Evolutionary conservation across 2,113 vertebrate species (phyloP), one percentile per base, ranked within the genome.

Genomic region (Dryoscopus gambensis): DNA sequence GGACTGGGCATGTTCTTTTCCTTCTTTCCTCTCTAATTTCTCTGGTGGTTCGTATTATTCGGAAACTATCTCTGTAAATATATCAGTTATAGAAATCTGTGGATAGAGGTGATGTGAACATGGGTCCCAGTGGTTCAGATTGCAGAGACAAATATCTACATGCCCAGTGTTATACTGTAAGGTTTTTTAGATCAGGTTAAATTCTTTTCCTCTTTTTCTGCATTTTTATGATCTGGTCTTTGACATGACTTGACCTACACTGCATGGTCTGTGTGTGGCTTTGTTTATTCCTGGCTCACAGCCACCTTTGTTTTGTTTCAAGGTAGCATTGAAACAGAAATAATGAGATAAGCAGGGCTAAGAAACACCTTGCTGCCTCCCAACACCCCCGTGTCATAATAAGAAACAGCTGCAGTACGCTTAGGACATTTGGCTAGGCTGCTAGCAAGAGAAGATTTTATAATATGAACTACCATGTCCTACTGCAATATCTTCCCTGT

Each of bases 261-360:
- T 55, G 30, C 42, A 31, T 44, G 59, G 16, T 77, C 39, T 70
- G 21, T 77, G 5, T 2, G 0, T 85, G 63, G 23, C 9, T 76
- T 74, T 5, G 2, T 77, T 87, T 91, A 85, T 62, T 50, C 59
- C 67, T 85, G 91, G 89, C 94, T 83, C 39, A 88, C 17, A 90
- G 90, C 84, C 92, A 86, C 59, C 31, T 96, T 95, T 93, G 60
- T 89, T 86, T 73, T 52, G 12, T 80, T 90, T 94, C 90, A 96
- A 90, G 92, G 75, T 88, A 93, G 11, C 17, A n/a, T 2, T 67
- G 75, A 50, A 83, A 77, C 9, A 86, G 50, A 91, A 90, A 74
- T 52, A 2, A 47, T 88, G 79, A 90, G 50, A n/a, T 49, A 90
- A 89, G 39, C 56, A 84, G 21, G 13, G 15, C n/a, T 80, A 44